Percentiles rank a stretch among this genome's conserved stretches.
Conservation (phyloP, 2,113 vertebrate species). For the Rhabdornis inornatus region DNA sequence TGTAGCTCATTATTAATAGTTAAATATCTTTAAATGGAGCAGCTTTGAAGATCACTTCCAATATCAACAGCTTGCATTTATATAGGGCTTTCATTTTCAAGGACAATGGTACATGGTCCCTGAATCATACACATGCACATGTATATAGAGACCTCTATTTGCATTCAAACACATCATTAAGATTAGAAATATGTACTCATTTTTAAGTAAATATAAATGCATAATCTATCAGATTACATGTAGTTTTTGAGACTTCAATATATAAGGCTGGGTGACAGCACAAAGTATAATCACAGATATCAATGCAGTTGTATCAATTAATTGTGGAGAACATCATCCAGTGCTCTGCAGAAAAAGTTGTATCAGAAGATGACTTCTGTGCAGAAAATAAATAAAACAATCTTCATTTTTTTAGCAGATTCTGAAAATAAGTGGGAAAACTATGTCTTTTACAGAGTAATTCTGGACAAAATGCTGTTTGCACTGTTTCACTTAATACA, state of each 20-base stretch:
- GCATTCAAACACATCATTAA: neutral
- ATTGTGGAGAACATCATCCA: neutral
- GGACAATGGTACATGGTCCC: neutral
- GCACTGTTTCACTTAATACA: neutral
- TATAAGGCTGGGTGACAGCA: neutral
- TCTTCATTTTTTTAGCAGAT: neutral
- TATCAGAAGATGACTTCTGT: neutral
- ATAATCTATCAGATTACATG: neutral
- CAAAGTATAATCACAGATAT: neutral
- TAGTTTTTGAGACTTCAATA: neutral
- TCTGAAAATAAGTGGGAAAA: neutral
- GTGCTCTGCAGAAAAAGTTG: neutral
- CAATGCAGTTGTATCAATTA: neutral
- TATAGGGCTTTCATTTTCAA: neutral
- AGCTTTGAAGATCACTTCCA: neutral
- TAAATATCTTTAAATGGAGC: neutral
- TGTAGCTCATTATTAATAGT: constrained; percentile 27
- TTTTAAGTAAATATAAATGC: neutral
- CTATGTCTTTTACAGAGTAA: neutral
- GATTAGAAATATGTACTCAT: neutral
- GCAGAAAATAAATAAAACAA: neutral
- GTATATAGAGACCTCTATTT: neutral
- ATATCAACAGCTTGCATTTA: neutral
- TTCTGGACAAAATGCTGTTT: neutral
- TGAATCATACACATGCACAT: neutral